phyloP scores from a whole-genome alignment of 2,797 vertebrate species.

The Lepidocolaptes lacrymiger region DNA sequence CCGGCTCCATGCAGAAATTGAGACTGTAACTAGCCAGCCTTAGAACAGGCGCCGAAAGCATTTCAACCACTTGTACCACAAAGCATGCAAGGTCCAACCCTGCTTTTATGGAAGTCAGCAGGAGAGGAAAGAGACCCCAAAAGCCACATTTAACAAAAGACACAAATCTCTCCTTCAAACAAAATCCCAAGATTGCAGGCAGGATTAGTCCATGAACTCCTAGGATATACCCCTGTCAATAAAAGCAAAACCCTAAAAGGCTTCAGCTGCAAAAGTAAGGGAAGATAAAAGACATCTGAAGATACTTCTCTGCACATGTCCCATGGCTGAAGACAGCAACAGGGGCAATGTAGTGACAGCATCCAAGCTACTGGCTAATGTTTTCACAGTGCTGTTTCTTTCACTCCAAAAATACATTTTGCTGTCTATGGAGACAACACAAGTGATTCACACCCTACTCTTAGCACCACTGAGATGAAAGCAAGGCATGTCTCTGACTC shows the following conservation, averaged over 20 bases:
- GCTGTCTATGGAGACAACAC: neutral
- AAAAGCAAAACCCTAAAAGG: neutral
- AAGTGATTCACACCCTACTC: neutral
- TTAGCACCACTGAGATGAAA: neutral
- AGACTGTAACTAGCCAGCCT: neutral
- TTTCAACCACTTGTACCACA: neutral
- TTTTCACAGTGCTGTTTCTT: neutral
- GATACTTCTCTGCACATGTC: neutral
- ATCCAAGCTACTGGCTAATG: neutral
- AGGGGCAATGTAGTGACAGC: neutral
- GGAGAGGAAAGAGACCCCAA: neutral
- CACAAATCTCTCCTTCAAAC: neutral
- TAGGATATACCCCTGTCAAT: neutral
- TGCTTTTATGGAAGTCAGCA: neutral
- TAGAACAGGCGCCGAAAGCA: neutral
- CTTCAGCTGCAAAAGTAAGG: neutral
- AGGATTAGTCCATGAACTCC: neutral
- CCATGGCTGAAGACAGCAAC: accelerated
- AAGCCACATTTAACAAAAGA: neutral
- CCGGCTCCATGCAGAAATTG: neutral
- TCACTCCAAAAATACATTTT: neutral
- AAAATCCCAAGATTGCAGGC: neutral
- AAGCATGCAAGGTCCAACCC: neutral
- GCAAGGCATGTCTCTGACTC: neutral
- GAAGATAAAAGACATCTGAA: neutral